These are phyloP conservation scores for Hydrochoerus hydrochaeris DNA, from an alignment of 2,113 vertebrate species.

Conservation along the genomic window DNA sequence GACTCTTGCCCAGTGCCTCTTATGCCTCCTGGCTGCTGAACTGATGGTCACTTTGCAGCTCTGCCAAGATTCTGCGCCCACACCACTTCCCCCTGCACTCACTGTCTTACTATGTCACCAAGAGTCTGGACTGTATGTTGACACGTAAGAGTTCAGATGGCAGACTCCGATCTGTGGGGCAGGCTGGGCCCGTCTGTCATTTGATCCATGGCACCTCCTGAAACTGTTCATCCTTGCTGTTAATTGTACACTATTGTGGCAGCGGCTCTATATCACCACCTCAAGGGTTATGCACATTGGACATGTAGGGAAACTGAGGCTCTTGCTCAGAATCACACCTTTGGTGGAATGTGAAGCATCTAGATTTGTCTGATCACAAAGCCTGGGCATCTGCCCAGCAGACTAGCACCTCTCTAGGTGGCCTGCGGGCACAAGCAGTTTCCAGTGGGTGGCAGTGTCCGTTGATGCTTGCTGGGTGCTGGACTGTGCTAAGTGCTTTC, in stretches of 20 bases:
- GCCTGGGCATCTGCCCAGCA: not conserved
- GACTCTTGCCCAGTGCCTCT: not conserved
- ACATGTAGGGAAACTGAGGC: not conserved
- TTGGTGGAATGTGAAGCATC: not conserved
- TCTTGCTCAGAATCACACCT: not conserved
- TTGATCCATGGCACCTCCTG: not conserved
- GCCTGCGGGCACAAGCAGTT: not conserved
- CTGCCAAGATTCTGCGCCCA: not conserved
- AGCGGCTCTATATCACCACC: not conserved
- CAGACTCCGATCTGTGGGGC: not conserved
- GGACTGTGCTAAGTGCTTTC: not conserved
- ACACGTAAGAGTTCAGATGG: not conserved
- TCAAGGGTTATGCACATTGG: not conserved
- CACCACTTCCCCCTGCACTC: accelerated
- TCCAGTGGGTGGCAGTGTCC: accelerated
- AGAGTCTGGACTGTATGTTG: not conserved
- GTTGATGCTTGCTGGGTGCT: not conserved
- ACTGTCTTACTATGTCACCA: not conserved
- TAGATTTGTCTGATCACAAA: not conserved
- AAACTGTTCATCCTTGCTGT: accelerated
- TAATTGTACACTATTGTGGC: not conserved
- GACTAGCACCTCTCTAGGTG: not conserved
- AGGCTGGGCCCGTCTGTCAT: not conserved
- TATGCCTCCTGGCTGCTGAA: not conserved
- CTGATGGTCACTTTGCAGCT: not conserved